Conservation (phyloP, 2,113 vertebrate species). For the Leptobrachium leishanense region DNA sequence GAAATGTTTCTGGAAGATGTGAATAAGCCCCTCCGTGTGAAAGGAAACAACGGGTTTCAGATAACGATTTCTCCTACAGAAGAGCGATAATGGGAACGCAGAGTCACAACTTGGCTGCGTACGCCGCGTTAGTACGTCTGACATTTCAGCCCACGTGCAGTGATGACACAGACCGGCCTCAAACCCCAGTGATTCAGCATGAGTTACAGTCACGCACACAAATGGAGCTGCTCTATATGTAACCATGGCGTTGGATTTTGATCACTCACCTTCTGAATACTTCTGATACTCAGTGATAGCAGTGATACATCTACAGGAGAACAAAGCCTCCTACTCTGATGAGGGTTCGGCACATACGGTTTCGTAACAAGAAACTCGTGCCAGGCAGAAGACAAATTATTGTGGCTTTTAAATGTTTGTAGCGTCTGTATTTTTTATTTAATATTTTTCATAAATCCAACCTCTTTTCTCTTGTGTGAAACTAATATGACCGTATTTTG, state of each 20-base stretch:
- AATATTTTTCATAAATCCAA: too few species aligned
- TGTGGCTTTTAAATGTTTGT: too few species aligned
- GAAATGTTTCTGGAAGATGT: background rate
- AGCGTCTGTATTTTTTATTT: too few species aligned
- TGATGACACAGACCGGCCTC: constrained; percentile 62
- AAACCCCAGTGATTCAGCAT: constrained; percentile 66
- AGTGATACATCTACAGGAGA: background rate
- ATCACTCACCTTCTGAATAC: background rate
- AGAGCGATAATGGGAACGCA: background rate
- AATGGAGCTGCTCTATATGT: constrained; percentile 54
- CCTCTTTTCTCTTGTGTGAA: too few species aligned
- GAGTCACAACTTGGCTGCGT: background rate
- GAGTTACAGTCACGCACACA: constrained; percentile 60
- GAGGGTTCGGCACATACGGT: constrained; percentile 44
- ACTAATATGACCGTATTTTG: too few species aligned
- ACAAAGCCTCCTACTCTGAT: constrained; percentile 57
- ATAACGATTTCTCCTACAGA: background rate
- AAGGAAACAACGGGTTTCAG: background rate
- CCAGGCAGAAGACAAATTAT: background rate
- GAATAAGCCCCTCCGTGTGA: background rate
- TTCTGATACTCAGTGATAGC: constrained; percentile 56
- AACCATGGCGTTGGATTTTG: constrained; percentile 38
- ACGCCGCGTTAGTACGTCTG: constrained; percentile 50
- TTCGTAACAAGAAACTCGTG: constrained; percentile 36
- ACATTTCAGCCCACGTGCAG: constrained; percentile 64